Base-by-base conservation (phyloP, 2,797 vertebrate genomes). In the Smutsia gigantea region DNA sequence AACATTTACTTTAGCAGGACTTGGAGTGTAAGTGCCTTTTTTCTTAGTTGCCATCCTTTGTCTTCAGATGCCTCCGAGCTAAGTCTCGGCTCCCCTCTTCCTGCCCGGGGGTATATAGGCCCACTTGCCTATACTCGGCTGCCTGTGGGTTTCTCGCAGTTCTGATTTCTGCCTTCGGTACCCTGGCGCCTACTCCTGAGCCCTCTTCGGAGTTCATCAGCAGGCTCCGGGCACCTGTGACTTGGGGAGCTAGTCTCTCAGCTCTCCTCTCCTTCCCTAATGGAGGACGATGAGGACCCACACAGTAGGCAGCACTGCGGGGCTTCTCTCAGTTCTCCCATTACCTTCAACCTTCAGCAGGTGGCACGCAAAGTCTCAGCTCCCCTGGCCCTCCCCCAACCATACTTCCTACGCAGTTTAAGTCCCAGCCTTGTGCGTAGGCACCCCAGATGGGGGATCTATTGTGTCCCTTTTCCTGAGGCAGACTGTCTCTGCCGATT, bases 301-400 rank as follows among this genome's bases (percentile, higher is more conserved):
- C n/a, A 8, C 49, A 90, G 9, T 2, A 2, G 29, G 51, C 14
- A 66, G 2, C 3, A 34, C 3, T 63, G 7, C 8, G 29, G 39
- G 15, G 19, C 19, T 42, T 59, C 37, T 59, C 12, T 57, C 46
- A 10, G 9, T 31, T 88, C 37, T 61, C 55, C 18, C 18, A 5
- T 2, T 31, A 15, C 37, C 17, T 25, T 75, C 34, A 18, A 14
- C 13, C 5, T 18, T 42, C 2, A 49, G 29, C 4, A 9, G 18
- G 7, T 17, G 83, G 3, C 10, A 4, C 0, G 9, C 15, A 5
- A 53, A 31, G n/a, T 57, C 29, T 66, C 46, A 19, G 25, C 6
- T n/a, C 34, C 29, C 12, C 57, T 34, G 2, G 11, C 2, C 2
- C 0, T 27, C 13, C 27, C 29, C 21, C 2, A 1, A 78, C 6